Evolutionary conservation across 2,888 invertebrate genomes (phyloP), one percentile per base, ranked within the genome.

Genomic region (Candidula unifasciata): DNA sequence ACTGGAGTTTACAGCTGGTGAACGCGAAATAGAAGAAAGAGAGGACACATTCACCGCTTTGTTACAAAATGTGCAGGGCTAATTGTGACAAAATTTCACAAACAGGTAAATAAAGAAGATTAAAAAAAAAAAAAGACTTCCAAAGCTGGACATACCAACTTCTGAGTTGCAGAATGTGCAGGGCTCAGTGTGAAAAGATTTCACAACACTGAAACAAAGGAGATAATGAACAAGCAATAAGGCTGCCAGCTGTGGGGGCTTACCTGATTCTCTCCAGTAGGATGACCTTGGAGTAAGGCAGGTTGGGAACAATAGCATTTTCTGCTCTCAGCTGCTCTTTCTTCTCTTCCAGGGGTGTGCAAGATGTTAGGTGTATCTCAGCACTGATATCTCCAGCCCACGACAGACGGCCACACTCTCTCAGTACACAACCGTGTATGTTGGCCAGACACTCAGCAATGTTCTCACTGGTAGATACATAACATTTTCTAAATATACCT

Each of bases 271-370:
- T 89, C 82, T 94, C 93, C 79, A 91, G 89, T 66, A 94, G 86
- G 64, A 93, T 91, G 66, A 89, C 87, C 85, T 93, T 93, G 85
- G 93, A 91, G 89, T 93, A 93, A 10, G 93, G 93, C 82, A 92
- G 88, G 87, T 93, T 93, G 0, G 93, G 92, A 21, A 93, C 90
- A 83, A 89, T 91, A 78, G 88, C 86, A 33, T 88, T 88, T 52
- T 87, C 87, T 13, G 89, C 84, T 80, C 92, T 92, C 16, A 92
- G 82, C 85, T 91, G 91, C 30, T 93, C 92, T 83, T 92, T 92
- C 88, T 93, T 93, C 89, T 92, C 93, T 85, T 93, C 92, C 77
- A 91, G 89, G 44, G 90, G 87, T 84, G 91, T 92, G n/a, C 92
- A 89, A 27, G 89, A 87, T n/a, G 85, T 92, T 85, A 93, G 85